Evolutionary conservation across 2,113 vertebrate species (phyloP), one percentile per base, ranked within the genome.

Genomic region (Thalassoma bifasciatum): DNA sequence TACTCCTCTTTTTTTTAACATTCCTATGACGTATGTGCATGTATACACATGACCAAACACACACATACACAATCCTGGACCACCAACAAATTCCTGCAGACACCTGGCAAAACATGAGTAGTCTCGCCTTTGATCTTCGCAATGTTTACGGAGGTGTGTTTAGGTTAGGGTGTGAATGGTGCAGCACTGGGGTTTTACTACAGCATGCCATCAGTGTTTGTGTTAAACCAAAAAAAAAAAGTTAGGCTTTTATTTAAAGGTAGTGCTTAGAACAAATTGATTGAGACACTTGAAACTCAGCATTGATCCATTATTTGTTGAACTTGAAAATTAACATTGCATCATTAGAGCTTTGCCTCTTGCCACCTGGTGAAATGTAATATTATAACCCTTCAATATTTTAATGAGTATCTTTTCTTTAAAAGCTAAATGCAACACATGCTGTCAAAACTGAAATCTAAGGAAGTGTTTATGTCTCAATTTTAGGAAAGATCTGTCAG

Each of bases 101-200:
- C 81, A 90, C 87, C 84, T 91, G 86, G 72, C 74, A 62, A 79
- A 88, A 86, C 77, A 89, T n/a, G 42, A 4, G 30, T 36, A 84
- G 77, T 56, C 23, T 73, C 49, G 69, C 66, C 60, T 86, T 75
- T 89, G 65, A 78, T 73, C 64, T 64, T 22, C 61, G 60, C 11
- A 52, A 34, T 51, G 30, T 44, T 59, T 42, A 71, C 34, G 21
- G 50, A 72, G 47, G 40, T 61, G 47, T 78, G 72, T 79, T 70
- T 81, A 68, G 59, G 22, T 59, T n/a, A 78, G 64, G 26, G 37
- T 62, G 52, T 44, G 21, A 10, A 26, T 19, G 40, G 9, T 47
- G 52, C 62, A 23, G 24, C 3, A 21, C 47, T 60, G 36, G 47
- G 59, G 16, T 24, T 37, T 69, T 60, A 72, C 51, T 19, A 12